These are phyloP conservation scores for Pachyramphus minor DNA, from an alignment of 2,113 vertebrate genomes.

Conservation along the genomic window DNA sequence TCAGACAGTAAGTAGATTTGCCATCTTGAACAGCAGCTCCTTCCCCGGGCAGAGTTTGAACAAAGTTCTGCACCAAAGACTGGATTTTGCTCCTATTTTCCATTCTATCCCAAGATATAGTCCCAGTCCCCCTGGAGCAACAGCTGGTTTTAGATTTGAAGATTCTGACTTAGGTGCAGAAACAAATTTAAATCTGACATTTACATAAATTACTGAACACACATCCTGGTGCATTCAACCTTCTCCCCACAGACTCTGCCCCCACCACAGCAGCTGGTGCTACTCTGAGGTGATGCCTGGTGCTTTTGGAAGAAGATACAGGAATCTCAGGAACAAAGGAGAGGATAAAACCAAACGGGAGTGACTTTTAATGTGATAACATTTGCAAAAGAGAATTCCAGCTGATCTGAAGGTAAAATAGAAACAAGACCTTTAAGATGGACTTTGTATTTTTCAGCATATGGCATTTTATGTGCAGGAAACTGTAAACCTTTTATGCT, in stretches of 20 bases:
- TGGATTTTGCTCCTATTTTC: neutral
- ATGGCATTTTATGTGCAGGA: neutral
- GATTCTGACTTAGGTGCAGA: neutral
- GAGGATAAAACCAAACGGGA: neutral
- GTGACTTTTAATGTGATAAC: neutral
- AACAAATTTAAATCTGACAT: slow-evolving; percentile 18
- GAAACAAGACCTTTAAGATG: neutral
- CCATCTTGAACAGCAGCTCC: neutral
- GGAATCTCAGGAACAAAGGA: neutral
- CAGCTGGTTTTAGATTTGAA: neutral
- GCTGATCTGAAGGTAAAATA: neutral
- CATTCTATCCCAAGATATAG: neutral
- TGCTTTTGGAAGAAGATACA: neutral
- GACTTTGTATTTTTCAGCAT: neutral
- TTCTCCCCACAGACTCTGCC: neutral
- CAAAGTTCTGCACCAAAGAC: neutral
- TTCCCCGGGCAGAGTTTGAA: neutral
- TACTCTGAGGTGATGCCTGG: neutral
- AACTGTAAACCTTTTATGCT: neutral
- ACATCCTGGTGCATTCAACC: neutral
- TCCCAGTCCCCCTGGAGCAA: neutral
- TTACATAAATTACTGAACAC: neutral
- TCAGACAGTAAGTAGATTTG: neutral
- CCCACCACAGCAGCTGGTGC: neutral
- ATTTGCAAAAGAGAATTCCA: neutral